phyloP scores from a whole-genome alignment of 2,888 invertebrate genomes.

The Chironomus riparius region DNA sequence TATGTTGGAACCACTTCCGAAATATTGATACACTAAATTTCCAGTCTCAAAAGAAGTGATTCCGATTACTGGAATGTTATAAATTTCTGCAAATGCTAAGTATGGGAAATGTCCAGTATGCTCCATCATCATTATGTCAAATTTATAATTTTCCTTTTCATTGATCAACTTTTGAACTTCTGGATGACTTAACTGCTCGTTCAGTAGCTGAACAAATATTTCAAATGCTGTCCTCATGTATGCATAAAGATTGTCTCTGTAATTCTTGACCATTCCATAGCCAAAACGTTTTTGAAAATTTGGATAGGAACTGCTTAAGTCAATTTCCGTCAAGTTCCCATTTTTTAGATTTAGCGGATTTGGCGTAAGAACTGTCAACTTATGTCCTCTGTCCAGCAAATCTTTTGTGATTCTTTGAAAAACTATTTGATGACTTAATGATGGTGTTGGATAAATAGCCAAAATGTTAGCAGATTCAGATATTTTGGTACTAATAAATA shows the following conservation, averaged over 20 bases:
- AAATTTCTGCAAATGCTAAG: conserved; percentile 32
- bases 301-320: background rate
- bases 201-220: background rate
- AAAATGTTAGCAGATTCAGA: conserved; percentile 30
- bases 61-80: conserved; percentile 30
- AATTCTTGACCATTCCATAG: background rate
- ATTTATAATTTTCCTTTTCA: conserved; percentile 30
- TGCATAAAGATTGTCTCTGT: background rate
- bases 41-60: conserved; percentile 34
- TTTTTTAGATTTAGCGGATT: background rate
- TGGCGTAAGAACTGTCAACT: conserved; percentile 29
- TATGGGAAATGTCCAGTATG: conserved; percentile 29
- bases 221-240: background rate
- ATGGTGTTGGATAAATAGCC: conserved; percentile 38
- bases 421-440: conserved; percentile 39
- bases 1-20: conserved; percentile 33
- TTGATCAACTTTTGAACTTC: conserved; percentile 32
- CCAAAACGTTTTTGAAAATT: background rate
- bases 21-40: conserved; percentile 32
- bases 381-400: conserved; percentile 37
- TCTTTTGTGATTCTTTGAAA: conserved; percentile 36
- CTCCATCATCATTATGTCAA: conserved; percentile 34
- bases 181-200: conserved; percentile 28
- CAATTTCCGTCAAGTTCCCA: conserved; percentile 9
- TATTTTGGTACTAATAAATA: background rate